These are phyloP conservation scores for Saccostrea cuccullata DNA, from an alignment of 1,140 invertebrate species.

Conservation along the genomic window DNA sequence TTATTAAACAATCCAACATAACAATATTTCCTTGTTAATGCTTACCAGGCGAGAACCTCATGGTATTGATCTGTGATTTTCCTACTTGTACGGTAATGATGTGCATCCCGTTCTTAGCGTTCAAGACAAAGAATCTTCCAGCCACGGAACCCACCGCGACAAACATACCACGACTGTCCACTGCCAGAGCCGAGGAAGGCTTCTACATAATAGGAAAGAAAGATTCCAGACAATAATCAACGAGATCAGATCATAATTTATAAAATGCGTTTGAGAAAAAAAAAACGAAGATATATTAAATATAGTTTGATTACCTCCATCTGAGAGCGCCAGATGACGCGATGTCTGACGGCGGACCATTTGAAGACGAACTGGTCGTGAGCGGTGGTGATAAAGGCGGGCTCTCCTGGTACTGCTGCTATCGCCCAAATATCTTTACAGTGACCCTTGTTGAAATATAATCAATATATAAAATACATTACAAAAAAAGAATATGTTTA, in stretches of 20 bases:
- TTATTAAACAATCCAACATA: not conserved
- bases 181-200: constrained; percentile 88
- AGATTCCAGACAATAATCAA: not conserved
- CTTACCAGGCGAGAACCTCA: constrained; percentile 88
- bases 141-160: constrained; percentile 83
- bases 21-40: not conserved
- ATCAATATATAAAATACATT: no score
- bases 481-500: no score
- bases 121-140: constrained; percentile 91
- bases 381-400: constrained; percentile 68
- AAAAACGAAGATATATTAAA: no score
- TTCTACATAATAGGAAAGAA: constrained; percentile 81
- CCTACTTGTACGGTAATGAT: constrained; percentile 91
- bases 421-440: constrained; percentile 70
- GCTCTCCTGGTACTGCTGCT: constrained; percentile 64
- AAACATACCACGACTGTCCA: constrained; percentile 64
- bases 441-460: constrained; percentile 61
- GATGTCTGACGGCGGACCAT: constrained; percentile 87
- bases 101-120: constrained; percentile 89
- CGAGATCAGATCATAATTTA: not conserved
- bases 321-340: constrained; percentile 85
- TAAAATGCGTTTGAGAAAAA: not conserved
- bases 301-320: not conserved
- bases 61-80: constrained; percentile 87
- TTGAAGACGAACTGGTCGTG: constrained; percentile 85